Evolutionary conservation across 2,888 invertebrate genomes (phyloP).

Genomic region (Camptogramma bilineatum): DNA sequence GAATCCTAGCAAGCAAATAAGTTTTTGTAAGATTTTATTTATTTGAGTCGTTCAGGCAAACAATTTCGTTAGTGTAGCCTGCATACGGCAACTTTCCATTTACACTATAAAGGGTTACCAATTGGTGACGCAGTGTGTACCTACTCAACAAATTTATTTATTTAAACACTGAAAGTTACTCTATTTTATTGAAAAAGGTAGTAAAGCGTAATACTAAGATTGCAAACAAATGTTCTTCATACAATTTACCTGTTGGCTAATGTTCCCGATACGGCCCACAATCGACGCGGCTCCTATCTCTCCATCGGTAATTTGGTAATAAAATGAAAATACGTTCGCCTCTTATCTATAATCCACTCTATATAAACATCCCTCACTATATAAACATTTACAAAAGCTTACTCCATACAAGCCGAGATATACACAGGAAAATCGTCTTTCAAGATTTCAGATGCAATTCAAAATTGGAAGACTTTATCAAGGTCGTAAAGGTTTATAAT

Average conservation of each 20-base stretch:
- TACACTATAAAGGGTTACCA: no score
- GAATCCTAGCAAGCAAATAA: no score
- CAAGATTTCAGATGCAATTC: conserved; percentile 37
- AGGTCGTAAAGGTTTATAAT: conserved; percentile 34
- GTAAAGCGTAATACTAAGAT: not conserved
- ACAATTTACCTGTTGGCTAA: conserved; percentile 80
- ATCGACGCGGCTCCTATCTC: conserved; percentile 73
- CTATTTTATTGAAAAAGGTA: not conserved
- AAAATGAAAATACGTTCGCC: conserved; percentile 84
- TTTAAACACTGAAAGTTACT: not conserved
- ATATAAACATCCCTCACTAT: conserved; percentile 78
- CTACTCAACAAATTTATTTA: no score
- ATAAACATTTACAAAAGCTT: conserved; percentile 69
- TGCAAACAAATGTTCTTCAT: conserved; percentile 30
- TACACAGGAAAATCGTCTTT: conserved; percentile 46
- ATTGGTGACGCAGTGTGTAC: no score
- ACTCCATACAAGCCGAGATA: conserved; percentile 18
- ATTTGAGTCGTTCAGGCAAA: no score
- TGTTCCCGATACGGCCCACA: conserved; percentile 73
- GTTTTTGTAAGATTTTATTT: no score
- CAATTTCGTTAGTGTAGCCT: no score
- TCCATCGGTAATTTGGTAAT: conserved; percentile 86
- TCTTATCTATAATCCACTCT: conserved; percentile 82
- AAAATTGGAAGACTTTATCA: conserved; percentile 25
- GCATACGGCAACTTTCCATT: no score